Conservation (phyloP, 2,888 invertebrate species). For the Troilus luridus region DNA sequence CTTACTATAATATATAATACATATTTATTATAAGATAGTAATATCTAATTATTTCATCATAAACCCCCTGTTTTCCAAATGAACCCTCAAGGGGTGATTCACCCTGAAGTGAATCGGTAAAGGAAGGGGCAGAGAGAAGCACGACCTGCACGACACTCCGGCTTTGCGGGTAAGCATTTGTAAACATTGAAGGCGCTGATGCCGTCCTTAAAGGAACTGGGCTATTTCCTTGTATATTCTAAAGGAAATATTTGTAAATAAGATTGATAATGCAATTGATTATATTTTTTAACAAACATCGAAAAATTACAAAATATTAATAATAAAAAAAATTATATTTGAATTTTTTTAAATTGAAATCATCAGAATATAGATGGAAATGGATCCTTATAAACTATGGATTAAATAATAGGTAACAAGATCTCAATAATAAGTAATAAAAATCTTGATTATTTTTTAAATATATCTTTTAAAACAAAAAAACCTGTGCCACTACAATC, state of each 20-base stretch:
- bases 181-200: slow-evolving; percentile 29
- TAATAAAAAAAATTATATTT: no score
- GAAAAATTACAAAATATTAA: no score
- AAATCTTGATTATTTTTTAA: no score
- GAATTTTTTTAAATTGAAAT: no score
- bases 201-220: not conserved
- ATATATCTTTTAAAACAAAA: no score
- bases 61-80: not conserved
- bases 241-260: not conserved
- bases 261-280: not conserved
- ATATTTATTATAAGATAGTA: not conserved
- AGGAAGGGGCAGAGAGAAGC: slow-evolving; percentile 35
- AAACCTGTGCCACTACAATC: no score
- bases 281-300: no score
- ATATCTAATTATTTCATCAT: not conserved
- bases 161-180: slow-evolving; percentile 35
- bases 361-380: no score
- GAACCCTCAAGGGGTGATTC: not conserved
- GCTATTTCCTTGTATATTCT: not conserved
- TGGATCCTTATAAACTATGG: no score
- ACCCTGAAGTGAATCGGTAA: not conserved
- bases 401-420: no score
- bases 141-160: not conserved
- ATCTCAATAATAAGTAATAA: no score
- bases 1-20: not conserved